phyloP scores from a whole-genome alignment of 2,113 vertebrate genomes.

The Rhinopomastus cyanomelas region DNA sequence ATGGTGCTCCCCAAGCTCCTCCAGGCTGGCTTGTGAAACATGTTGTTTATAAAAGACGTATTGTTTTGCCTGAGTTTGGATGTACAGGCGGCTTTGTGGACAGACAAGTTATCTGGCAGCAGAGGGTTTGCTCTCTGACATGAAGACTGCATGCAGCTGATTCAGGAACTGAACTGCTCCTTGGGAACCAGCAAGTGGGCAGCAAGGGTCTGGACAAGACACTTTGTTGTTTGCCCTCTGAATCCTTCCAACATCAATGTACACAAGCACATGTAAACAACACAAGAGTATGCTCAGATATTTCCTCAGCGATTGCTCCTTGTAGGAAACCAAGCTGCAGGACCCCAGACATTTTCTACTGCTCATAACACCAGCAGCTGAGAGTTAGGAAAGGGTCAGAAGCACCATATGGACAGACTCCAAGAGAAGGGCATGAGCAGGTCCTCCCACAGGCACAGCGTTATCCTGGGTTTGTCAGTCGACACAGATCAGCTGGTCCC shows the following conservation, averaged over 20 bases:
- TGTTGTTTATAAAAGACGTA: neutral
- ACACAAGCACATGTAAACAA: neutral
- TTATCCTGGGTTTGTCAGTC: neutral
- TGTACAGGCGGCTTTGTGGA: neutral
- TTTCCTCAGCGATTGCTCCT: neutral
- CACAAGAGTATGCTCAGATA: neutral
- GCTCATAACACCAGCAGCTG: neutral
- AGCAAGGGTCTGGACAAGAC: neutral
- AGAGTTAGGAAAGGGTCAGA: neutral
- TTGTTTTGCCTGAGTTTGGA: neutral
- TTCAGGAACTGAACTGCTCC: neutral
- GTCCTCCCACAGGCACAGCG: fast-evolving
- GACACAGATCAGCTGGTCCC: neutral
- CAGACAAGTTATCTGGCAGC: neutral
- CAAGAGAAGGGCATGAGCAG: neutral
- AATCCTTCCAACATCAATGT: neutral
- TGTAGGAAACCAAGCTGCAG: neutral
- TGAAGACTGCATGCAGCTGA: neutral
- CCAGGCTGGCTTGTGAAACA: neutral
- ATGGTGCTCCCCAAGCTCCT: neutral
- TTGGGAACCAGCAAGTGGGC: neutral
- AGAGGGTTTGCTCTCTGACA: neutral
- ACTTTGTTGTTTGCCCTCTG: neutral
- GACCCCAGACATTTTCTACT: neutral
- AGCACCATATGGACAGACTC: neutral